A percentile compares a stretch with the other conserved stretches of the same genome.
phyloP scores from a whole-genome alignment of 1,140 invertebrate species.

The Drosophila nigrodunni region DNA sequence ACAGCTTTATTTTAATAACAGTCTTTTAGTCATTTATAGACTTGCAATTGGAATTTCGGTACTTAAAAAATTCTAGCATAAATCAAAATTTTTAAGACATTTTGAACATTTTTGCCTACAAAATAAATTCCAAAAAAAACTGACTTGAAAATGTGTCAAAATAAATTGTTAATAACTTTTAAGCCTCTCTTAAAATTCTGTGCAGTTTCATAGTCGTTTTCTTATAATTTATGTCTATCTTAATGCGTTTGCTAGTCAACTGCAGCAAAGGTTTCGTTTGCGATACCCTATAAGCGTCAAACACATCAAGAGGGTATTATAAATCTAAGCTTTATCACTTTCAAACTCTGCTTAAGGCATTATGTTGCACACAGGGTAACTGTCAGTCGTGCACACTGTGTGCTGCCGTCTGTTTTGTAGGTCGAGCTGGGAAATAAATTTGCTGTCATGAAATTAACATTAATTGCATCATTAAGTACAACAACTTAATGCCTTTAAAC shows the following conservation, averaged over 20 bases:
- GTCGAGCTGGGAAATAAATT: slow-evolving; percentile 18
- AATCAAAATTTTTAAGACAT: too few relatives aligned
- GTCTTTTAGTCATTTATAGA: too few relatives aligned
- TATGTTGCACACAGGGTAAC: neutral
- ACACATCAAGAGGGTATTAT: neutral
- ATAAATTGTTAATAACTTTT: too few relatives aligned
- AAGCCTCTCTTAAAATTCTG: too few relatives aligned
- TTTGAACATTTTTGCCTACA: too few relatives aligned
- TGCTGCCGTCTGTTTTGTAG: neutral
- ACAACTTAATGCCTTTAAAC: slow-evolving; percentile 69
- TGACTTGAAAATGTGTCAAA: too few relatives aligned
- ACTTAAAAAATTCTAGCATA: too few relatives aligned
- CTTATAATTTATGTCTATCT: slow-evolving; percentile 32
- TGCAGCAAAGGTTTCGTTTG: slow-evolving; percentile 17
- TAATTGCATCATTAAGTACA: slow-evolving; percentile 80
- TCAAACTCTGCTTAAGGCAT: too few relatives aligned
- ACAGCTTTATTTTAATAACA: too few relatives aligned
- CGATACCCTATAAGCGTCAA: neutral
- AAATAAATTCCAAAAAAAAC: too few relatives aligned
- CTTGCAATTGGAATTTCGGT: too few relatives aligned
- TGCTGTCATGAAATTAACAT: slow-evolving; percentile 71
- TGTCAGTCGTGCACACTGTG: neutral
- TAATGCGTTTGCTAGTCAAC: slow-evolving; percentile 10
- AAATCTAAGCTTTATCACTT: neutral
- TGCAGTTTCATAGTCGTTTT: neutral